Percentiles rank a stretch among this genome's conserved stretches.
phyloP scores from a whole-genome alignment of 2,797 vertebrate species.

The Meriones psammophilus region DNA sequence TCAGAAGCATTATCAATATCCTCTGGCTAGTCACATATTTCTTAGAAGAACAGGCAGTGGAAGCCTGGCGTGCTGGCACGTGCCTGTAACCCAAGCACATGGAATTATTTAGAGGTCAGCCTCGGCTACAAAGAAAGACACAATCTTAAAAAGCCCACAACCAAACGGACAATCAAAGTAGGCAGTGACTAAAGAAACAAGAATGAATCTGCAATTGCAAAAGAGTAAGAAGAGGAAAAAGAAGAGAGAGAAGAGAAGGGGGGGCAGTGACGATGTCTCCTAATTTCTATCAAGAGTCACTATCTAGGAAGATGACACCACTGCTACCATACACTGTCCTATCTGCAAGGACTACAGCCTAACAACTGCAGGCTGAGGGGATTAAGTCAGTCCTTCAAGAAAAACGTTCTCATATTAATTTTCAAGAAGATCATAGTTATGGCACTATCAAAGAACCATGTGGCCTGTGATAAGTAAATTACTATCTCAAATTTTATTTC shows the following conservation, averaged over 20 bases:
- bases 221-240: background rate
- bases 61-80: background rate
- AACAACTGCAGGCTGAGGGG: background rate
- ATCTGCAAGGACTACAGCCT: conserved; percentile 10
- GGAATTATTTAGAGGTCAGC: background rate
- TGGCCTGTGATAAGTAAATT: conserved; percentile 41
- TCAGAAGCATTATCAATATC: conserved; percentile 63
- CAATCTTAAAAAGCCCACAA: background rate
- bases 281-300: conserved; percentile 45
- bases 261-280: background rate
- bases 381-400: conserved; percentile 55
- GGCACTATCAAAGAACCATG: conserved; percentile 58
- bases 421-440: background rate
- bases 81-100: background rate
- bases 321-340: background rate
- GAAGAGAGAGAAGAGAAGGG: background rate
- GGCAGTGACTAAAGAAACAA: conserved; percentile 47
- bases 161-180: background rate
- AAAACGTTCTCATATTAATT: conserved; percentile 46
- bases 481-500: conserved; percentile 48
- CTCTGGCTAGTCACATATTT: conserved; percentile 57
- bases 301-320: background rate
- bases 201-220: background rate
- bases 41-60: conserved; percentile 65
- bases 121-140: background rate